phyloP scores from a whole-genome alignment of 2,113 vertebrate genomes.

The Nothobranchius kuhntae region DNA sequence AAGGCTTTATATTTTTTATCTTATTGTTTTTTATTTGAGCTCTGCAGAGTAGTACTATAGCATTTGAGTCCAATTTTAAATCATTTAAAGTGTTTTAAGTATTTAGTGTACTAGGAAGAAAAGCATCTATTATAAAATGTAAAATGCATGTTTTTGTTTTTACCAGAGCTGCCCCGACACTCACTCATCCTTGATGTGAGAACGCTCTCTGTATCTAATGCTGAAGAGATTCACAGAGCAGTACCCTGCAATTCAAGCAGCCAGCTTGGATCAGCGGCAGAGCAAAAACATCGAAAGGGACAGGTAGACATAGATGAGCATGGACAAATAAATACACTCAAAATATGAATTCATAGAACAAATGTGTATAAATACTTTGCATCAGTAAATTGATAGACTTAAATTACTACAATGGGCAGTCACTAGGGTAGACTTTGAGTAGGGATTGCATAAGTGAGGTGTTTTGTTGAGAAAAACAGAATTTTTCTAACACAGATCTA shows the following conservation, averaged over 20 bases:
- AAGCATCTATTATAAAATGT: background rate
- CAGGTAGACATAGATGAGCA: background rate
- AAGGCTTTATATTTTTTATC: too few species aligned
- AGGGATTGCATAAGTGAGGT: background rate
- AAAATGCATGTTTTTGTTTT: background rate
- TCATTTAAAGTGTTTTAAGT: too few species aligned
- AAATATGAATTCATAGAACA: background rate
- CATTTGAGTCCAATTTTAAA: background rate
- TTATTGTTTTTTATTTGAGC: too few species aligned
- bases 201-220: background rate
- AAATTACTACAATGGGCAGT: background rate
- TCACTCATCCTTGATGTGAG: background rate
- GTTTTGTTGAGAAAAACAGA: background rate
- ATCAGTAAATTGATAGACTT: background rate
- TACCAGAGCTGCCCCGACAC: constrained; percentile 4
- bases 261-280: background rate
- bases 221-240: constrained; percentile 1
- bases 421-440: background rate
- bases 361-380: background rate
- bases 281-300: background rate
- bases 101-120: background rate
- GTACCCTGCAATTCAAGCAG: constrained; percentile 2
- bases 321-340: background rate
- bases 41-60: too few species aligned
- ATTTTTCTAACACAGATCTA: background rate